phyloP scores from a whole-genome alignment of 2,888 invertebrate species.

The Andrena haemorrhoa region DNA sequence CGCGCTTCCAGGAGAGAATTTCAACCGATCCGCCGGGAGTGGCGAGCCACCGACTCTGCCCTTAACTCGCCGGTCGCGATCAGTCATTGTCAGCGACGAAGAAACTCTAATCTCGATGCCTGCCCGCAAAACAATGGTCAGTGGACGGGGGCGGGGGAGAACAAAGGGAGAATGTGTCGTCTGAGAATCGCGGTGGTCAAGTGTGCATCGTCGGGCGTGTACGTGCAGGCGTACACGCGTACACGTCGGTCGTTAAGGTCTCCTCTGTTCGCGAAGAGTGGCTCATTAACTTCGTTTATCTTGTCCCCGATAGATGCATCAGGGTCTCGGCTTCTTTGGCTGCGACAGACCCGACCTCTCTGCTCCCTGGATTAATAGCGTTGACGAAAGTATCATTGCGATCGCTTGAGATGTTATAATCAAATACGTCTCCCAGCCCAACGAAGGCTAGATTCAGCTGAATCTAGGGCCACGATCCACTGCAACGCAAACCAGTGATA shows the following conservation, averaged over 20 bases:
- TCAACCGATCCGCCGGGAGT: no score
- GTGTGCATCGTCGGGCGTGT: slow-evolving; percentile 45
- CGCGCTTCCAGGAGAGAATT: background rate
- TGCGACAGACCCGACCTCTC: background rate
- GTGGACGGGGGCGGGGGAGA: slow-evolving; percentile 19
- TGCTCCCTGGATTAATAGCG: slow-evolving; percentile 24
- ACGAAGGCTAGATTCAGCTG: background rate
- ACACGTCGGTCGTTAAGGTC: slow-evolving; percentile 62
- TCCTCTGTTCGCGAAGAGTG: slow-evolving; percentile 65
- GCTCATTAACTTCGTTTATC: slow-evolving; percentile 73
- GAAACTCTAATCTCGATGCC: slow-evolving; percentile 61
- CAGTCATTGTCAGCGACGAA: slow-evolving; percentile 64
- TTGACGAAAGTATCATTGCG: slow-evolving; percentile 22
- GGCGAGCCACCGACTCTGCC: slow-evolving; percentile 1
- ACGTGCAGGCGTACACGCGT: slow-evolving; percentile 19
- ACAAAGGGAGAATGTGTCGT: slow-evolving; percentile 56
- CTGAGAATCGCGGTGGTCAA: slow-evolving; percentile 50
- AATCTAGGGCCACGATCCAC: background rate
- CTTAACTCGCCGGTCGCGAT: slow-evolving; percentile 33
- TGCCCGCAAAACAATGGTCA: slow-evolving; percentile 60
- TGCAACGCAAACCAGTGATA: background rate
- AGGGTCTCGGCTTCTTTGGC: slow-evolving; percentile 51
- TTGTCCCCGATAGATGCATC: slow-evolving; percentile 62
- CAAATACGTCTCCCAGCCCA: background rate
- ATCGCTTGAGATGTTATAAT: background rate